Percentiles rank a stretch among this genome's conserved stretches.
Conservation (phyloP, 2,888 invertebrate genomes). For the Capitulum mitella region DNA sequence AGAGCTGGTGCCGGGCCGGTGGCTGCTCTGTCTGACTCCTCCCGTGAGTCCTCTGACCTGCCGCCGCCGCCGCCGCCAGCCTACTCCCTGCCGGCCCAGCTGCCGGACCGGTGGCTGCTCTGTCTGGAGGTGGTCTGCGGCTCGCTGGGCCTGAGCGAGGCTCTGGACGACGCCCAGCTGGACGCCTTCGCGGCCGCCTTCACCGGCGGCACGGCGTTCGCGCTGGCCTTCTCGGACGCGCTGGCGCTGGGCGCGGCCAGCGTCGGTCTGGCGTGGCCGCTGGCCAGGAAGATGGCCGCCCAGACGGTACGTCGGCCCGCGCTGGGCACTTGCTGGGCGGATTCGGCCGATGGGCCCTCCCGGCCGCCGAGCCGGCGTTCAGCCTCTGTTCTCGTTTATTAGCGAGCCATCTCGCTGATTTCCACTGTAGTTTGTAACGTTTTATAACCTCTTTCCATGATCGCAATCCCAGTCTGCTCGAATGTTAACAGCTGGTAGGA, state of each 20-base stretch:
- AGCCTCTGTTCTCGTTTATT: too few species aligned
- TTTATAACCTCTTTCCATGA: too few species aligned
- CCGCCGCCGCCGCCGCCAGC: background rate
- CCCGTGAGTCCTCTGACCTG: background rate
- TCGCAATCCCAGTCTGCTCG: too few species aligned
- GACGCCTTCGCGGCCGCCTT: conserved; percentile 12
- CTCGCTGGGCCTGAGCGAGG: background rate
- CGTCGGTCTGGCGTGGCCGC: background rate
- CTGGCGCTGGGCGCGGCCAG: conserved; percentile 6
- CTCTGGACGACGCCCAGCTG: background rate
- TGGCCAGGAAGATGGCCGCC: conserved; percentile 4
- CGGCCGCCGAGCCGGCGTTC: too few species aligned
- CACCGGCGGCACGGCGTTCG: background rate
- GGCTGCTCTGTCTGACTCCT: too few species aligned
- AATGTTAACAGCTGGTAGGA: too few species aligned
- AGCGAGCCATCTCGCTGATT: too few species aligned
- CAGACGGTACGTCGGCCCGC: conserved; percentile 7
- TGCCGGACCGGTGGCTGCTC: conserved; percentile 13
- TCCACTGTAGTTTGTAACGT: too few species aligned
- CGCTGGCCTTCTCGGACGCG: conserved; percentile 7
- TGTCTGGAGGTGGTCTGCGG: conserved; percentile 18
- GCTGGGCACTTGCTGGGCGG: too few species aligned
- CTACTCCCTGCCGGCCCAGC: background rate
- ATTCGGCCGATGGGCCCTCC: too few species aligned
- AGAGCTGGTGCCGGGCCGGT: too few species aligned